phyloP scores from a whole-genome alignment of 2,113 vertebrate species.

The Procavia capensis region DNA sequence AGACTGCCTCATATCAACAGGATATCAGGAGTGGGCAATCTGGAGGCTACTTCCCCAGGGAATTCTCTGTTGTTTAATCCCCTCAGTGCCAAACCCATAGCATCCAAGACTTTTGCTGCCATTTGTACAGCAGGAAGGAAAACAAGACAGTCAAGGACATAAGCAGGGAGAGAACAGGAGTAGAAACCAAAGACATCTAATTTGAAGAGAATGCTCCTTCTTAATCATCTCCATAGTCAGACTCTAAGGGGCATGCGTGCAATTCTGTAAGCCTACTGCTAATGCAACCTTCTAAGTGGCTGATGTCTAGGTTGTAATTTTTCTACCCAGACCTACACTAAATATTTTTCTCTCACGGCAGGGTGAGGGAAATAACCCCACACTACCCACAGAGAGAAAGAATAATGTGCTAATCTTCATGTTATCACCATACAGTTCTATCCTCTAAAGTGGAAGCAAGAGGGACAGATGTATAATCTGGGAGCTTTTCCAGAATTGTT shows the following conservation, averaged over 20 bases:
- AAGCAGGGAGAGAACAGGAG: background rate
- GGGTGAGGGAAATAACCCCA: conserved; percentile 22
- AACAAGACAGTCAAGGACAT: conserved; percentile 45
- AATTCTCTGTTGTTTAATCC: conserved; percentile 8
- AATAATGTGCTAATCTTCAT: conserved; percentile 27
- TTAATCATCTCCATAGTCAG: conserved; percentile 64
- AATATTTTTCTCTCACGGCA: conserved; percentile 58
- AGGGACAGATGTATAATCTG: conserved; percentile 65
- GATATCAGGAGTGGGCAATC: background rate
- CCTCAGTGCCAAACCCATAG: background rate
- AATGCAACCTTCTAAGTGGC: background rate
- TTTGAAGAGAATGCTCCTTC: conserved; percentile 20
- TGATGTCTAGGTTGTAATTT: background rate
- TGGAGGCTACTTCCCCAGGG: background rate
- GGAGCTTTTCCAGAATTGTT: conserved; percentile 70
- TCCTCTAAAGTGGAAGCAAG: conserved; percentile 58
- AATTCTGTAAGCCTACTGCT: background rate
- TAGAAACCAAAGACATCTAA: conserved; percentile 46
- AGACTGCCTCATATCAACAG: background rate
- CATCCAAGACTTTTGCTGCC: conserved; percentile 15
- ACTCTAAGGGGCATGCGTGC: background rate
- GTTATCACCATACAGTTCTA: conserved; percentile 55
- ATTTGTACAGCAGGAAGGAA: background rate
- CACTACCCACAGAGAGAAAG: conserved; percentile 9
- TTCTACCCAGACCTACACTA: conserved; percentile 35